Percentiles rank a stretch among this genome's conserved stretches.
These are phyloP conservation scores for Lepidothrix coronata DNA, from an alignment of 2,113 vertebrate species.

Conservation along the genomic window DNA sequence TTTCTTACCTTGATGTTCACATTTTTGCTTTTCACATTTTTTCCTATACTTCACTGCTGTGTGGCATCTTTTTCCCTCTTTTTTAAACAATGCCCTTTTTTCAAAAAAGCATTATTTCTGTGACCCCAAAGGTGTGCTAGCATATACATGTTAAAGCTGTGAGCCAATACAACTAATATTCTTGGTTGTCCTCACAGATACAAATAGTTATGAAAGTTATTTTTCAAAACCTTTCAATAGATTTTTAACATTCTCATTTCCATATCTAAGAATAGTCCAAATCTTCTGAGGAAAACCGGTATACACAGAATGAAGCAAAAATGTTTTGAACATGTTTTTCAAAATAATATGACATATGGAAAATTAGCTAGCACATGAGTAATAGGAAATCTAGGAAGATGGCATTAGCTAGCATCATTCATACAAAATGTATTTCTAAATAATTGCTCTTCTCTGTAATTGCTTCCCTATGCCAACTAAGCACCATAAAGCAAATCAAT, in stretches of 20 bases:
- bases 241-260: not conserved
- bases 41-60: not conserved
- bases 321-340: not conserved
- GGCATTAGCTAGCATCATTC: not conserved
- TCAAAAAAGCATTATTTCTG: not conserved
- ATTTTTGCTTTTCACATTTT: not conserved
- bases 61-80: not conserved
- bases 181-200: not conserved
- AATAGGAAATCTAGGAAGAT: not conserved
- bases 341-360: slow-evolving; percentile 11
- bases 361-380: slow-evolving; percentile 13
- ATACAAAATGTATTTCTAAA: slow-evolving; percentile 6
- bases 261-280: not conserved
- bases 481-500: not conserved
- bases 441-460: not conserved
- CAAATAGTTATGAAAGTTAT: not conserved
- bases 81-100: not conserved
- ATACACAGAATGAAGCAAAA: not conserved
- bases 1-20: not conserved
- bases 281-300: not conserved
- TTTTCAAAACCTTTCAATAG: not conserved
- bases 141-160: not conserved
- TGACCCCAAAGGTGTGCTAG: not conserved
- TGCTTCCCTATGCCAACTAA: not conserved
- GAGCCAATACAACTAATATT: not conserved